These are phyloP conservation scores for Ifrita kowaldi DNA, from an alignment of 2,113 vertebrate species.

Conservation along the genomic window DNA sequence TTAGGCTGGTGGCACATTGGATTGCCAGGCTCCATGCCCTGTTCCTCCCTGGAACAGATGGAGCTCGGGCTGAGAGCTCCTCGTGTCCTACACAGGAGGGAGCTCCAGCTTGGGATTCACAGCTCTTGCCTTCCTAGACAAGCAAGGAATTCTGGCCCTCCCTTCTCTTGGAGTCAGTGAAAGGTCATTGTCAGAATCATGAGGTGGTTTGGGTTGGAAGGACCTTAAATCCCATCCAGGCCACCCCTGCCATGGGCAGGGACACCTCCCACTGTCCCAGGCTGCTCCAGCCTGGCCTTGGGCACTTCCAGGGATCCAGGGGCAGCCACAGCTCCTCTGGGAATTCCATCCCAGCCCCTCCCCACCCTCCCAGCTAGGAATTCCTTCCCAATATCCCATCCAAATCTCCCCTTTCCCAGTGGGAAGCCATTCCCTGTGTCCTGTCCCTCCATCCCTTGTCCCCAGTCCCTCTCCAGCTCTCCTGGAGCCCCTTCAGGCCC, in stretches of 20 bases:
- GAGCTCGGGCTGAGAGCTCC: background rate
- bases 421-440: background rate
- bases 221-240: accelerated
- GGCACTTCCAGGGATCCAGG: background rate
- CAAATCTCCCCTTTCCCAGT: accelerated
- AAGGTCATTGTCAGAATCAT: background rate
- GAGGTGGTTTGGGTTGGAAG: background rate
- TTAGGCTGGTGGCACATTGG: background rate
- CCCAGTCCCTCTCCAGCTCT: background rate
- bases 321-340: background rate
- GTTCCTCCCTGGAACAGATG: background rate
- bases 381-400: background rate
- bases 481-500: background rate
- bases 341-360: background rate
- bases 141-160: background rate
- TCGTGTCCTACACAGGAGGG: background rate
- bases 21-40: background rate
- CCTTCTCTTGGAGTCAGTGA: background rate
- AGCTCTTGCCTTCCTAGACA: background rate
- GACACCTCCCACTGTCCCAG: background rate
- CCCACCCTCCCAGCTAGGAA: background rate
- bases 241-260: background rate
- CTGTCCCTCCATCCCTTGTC: background rate
- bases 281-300: accelerated
- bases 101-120: background rate